Percentiles rank a stretch among this genome's conserved stretches.
These are phyloP conservation scores for Esox niger DNA, from an alignment of 2,113 vertebrate species.

Conservation along the genomic window DNA sequence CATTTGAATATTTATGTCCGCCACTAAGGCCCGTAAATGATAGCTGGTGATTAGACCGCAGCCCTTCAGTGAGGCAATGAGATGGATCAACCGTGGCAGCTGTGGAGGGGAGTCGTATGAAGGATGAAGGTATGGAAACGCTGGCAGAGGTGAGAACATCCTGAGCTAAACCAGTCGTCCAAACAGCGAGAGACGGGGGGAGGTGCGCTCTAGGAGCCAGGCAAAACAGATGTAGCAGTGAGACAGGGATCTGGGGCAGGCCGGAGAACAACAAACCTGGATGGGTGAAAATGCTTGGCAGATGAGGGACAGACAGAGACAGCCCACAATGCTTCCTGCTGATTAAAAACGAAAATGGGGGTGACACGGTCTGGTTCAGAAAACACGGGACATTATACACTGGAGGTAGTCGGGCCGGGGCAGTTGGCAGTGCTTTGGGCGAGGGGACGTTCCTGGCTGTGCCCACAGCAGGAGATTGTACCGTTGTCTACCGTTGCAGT, in stretches of 20 bases:
- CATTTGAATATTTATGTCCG: conserved; percentile 70
- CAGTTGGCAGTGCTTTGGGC: conserved; percentile 54
- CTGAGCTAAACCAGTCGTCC: conserved; percentile 2
- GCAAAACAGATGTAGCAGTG: conserved; percentile 1
- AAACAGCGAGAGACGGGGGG: background rate
- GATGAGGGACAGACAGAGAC: conserved; percentile 6
- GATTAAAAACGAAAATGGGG: conserved; percentile 57
- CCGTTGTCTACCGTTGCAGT: conserved; percentile 48
- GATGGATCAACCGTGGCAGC: conserved; percentile 41
- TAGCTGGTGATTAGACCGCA: conserved; percentile 59
- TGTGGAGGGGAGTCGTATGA: conserved; percentile 33
- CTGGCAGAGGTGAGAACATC: conserved; percentile 11
- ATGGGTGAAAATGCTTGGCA: conserved; percentile 56
- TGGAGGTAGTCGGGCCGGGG: conserved; percentile 55
- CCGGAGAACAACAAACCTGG: conserved; percentile 41
- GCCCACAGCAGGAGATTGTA: conserved; percentile 39
- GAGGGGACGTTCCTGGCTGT: conserved; percentile 35
- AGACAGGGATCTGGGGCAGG: conserved; percentile 20
- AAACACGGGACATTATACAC: conserved; percentile 56
- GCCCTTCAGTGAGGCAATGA: conserved; percentile 47
- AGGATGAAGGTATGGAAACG: conserved; percentile 9
- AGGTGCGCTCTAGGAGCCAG: too few species aligned
- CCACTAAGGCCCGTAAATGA: conserved; percentile 51
- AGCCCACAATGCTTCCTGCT: conserved; percentile 48
- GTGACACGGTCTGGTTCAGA: conserved; percentile 60